These are phyloP conservation scores for Pseudomyrmex cubaensis DNA, from an alignment of 1,140 invertebrate species.

Conservation along the genomic window DNA sequence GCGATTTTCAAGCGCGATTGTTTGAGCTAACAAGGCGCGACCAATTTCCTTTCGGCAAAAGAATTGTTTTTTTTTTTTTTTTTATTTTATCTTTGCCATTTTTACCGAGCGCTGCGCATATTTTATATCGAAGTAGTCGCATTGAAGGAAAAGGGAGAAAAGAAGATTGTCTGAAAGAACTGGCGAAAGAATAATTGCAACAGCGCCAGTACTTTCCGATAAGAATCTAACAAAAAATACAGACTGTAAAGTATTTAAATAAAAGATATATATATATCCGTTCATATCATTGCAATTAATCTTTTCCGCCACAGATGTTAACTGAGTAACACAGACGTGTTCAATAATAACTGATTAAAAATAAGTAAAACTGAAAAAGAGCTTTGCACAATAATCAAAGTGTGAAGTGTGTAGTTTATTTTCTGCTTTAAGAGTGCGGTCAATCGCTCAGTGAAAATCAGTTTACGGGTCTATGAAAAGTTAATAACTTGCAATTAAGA, in stretches of 20 bases:
- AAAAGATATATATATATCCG: too few species aligned
- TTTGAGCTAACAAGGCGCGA: slow-evolving; percentile 41
- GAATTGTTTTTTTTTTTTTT: background rate
- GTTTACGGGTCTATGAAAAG: background rate
- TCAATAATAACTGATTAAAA: background rate
- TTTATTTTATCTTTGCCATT: background rate
- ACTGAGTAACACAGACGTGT: background rate
- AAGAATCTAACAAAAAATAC: background rate
- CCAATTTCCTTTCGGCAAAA: slow-evolving; percentile 32
- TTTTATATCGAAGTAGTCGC: background rate
- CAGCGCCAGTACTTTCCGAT: too few species aligned
- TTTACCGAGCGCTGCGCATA: background rate
- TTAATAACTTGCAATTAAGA: slow-evolving; percentile 4
- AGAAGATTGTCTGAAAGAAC: background rate
- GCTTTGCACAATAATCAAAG: background rate
- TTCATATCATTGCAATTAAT: background rate
- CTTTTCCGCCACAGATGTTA: background rate
- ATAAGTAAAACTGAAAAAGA: background rate
- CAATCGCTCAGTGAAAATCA: background rate
- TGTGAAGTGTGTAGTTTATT: background rate
- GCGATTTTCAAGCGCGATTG: slow-evolving; percentile 50
- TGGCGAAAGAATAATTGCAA: background rate
- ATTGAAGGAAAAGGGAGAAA: background rate
- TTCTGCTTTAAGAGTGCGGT: background rate
- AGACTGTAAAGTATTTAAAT: too few species aligned